Conservation (phyloP, 2,888 invertebrate genomes). For the Pollenia amentaria region DNA sequence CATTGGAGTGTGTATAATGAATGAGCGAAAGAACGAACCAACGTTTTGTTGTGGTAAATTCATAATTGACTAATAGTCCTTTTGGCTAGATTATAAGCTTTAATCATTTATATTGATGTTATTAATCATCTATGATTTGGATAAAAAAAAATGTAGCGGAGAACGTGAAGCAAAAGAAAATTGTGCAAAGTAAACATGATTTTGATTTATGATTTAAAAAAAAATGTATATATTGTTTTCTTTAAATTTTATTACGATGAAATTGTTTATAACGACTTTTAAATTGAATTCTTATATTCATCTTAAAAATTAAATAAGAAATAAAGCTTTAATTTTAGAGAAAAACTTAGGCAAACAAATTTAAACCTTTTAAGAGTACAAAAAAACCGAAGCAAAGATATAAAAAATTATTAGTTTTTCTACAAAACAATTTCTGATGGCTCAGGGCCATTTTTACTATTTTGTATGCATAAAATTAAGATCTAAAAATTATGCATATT, state of each 20-base stretch:
- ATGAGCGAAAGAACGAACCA: not conserved
- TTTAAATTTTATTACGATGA: constrained; percentile 40
- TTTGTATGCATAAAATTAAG: too few species aligned
- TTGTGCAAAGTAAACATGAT: constrained; percentile 19
- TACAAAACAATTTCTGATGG: too few species aligned
- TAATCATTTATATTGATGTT: constrained; percentile 63
- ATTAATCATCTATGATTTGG: constrained; percentile 61
- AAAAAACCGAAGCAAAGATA: too few species aligned
- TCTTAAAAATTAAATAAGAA: not conserved
- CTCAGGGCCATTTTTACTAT: too few species aligned
- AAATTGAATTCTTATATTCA: constrained; percentile 12
- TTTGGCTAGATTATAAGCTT: constrained; percentile 65
- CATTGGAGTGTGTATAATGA: not conserved
- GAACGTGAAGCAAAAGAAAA: constrained; percentile 11
- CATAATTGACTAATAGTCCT: constrained; percentile 72
- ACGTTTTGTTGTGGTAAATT: constrained; percentile 38
- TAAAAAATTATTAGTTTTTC: too few species aligned
- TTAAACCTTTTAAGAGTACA: too few species aligned
- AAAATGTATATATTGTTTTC: not conserved
- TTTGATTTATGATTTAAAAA: constrained; percentile 35
- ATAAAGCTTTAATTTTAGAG: not conserved
- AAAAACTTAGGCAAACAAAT: not conserved
- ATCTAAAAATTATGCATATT: too few species aligned
- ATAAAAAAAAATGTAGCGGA: not conserved
- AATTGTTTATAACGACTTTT: constrained; percentile 41